Base-by-base conservation (phyloP, 2,113 vertebrate genomes). In the Acanthisitta chloris region DNA sequence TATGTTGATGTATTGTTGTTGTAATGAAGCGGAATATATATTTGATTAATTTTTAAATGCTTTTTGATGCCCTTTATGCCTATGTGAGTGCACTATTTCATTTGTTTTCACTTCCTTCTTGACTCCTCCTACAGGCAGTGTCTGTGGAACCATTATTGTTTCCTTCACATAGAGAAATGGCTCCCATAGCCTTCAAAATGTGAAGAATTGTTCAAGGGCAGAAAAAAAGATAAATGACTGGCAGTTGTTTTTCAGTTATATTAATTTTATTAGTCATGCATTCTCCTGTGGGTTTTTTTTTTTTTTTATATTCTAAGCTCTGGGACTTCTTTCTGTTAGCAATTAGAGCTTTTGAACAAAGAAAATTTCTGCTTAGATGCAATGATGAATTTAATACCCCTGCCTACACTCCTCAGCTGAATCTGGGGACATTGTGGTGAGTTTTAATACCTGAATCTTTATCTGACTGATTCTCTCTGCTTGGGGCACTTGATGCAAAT, bases 231-330 rank as follows among this genome's bases (percentile, higher is more conserved):
- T 73, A 61, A 96, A 78, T 86, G 80, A 88, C 86, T 90, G 73
- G 88, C 72, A 78, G 86, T 86, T 96, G 92, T 78, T 94, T 96
- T 93, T 70, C 86, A 74, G 46, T 83, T 84, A 29, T 80, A 93
- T 90, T 94, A 92, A 86, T 94, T 94, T 94, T 92, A 84, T 95
- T 96, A 84, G 59, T 94, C 88, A 88, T 94, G 45, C 90, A 72
- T 90, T 95, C 92, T 94, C 76, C 57, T 73, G 45, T 55, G 81
- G n/a, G n/a, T n/a, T n/a, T n/a, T n/a, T n/a, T n/a, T n/a, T 34
- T 73, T 87, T 78, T 93, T 84, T 77, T 43, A 59, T n/a, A n/a
- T n/a, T n/a, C n/a, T n/a, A 67, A 92, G 88, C 87, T 94, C 14
- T 78, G 80, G 90, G 88, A 76, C 54, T 94, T 78, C 40, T 96